These are phyloP conservation scores for Elymnias hypermnestra DNA, from an alignment of 1,140 invertebrate genomes.

Conservation along the genomic window DNA sequence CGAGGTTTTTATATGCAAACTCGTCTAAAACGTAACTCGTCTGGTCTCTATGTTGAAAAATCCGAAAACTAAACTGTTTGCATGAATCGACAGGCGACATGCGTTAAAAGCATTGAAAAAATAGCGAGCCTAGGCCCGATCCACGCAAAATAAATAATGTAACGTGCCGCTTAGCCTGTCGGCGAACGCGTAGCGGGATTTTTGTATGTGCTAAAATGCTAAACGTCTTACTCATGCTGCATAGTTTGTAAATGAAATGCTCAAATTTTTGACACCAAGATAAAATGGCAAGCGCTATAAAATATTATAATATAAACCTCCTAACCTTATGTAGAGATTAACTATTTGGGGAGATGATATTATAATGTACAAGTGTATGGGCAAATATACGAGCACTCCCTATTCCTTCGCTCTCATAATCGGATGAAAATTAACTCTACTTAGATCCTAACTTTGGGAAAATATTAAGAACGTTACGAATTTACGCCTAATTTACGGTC, in stretches of 20 bases:
- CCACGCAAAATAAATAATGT: slow-evolving; percentile 67
- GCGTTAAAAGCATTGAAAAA: slow-evolving; percentile 53
- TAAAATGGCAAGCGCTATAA: too few relatives aligned
- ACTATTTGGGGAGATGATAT: too few relatives aligned
- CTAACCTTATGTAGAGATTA: too few relatives aligned
- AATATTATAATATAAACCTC: too few relatives aligned
- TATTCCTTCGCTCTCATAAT: too few relatives aligned
- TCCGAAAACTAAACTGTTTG: slow-evolving; percentile 59
- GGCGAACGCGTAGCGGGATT: slow-evolving; percentile 26
- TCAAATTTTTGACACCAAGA: too few relatives aligned
- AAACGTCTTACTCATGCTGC: slow-evolving; percentile 17
- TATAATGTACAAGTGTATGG: too few relatives aligned
- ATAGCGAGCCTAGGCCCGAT: slow-evolving; percentile 27
- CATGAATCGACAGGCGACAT: slow-evolving; percentile 39
- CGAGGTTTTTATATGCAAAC: not conserved
- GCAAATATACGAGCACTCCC: too few relatives aligned
- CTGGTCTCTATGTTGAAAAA: slow-evolving; percentile 26
- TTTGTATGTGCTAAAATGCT: slow-evolving; percentile 35
- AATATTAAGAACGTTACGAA: too few relatives aligned
- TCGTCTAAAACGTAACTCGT: slow-evolving; percentile 10
- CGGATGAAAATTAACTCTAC: too few relatives aligned
- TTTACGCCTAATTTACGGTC: too few relatives aligned
- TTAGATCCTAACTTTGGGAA: too few relatives aligned
- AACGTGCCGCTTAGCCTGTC: slow-evolving; percentile 43
- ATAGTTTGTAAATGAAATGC: not conserved